Evolutionary conservation across 1,140 invertebrate species (phyloP), one percentile per base, ranked within the genome.

Genomic region (Dendroctonus ponderosae): DNA sequence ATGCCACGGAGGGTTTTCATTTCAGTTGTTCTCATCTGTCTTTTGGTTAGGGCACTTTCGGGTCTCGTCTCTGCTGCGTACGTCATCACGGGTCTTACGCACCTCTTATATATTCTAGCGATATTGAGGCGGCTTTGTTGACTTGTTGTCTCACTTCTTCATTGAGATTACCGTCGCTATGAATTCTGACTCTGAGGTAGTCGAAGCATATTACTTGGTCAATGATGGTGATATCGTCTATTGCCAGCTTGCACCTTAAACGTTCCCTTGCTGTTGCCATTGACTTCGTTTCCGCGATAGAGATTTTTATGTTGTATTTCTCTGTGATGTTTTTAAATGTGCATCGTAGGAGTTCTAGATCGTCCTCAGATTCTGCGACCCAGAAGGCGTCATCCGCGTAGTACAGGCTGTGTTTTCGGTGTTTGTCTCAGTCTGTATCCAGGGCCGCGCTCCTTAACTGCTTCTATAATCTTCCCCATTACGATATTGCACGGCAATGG

Each of bases 381-480:
- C 7, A 44, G n/a, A n/a, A n/a, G 7, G 43, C 43, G n/a, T 7
- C 43, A 44, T 44, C n/a, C 7, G 7, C 7, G 43, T n/a, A n/a
- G 7, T 7, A 44, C 7, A 7, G n/a, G n/a, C 7, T 44, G 43
- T 44, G n/a, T n/a, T 7, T 7, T 7, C 43, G 43, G 7, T 7
- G 7, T 7, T 44, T 44, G 43, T n/a, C 7, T n/a, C 43, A 44
- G 43, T 7, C 7, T 44, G 43, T 44, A 7, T n/a, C 7, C 43
- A 44, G n/a, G 43, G n/a, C 43, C 43, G 43, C n/a, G 43, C 43
- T n/a, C n/a, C n/a, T n/a, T 44, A 44, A 44, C 43, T 44, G 43
- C 43, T 44, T n/a, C 43, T 7, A 7, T 51, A 11, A 51, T 51
- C 50, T 51, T 15, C 50, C 15, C 50, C 50, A 51, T 51, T 51